phyloP scores from a whole-genome alignment of 2,888 invertebrate genomes.

The Hirtodrosophila confusa region DNA sequence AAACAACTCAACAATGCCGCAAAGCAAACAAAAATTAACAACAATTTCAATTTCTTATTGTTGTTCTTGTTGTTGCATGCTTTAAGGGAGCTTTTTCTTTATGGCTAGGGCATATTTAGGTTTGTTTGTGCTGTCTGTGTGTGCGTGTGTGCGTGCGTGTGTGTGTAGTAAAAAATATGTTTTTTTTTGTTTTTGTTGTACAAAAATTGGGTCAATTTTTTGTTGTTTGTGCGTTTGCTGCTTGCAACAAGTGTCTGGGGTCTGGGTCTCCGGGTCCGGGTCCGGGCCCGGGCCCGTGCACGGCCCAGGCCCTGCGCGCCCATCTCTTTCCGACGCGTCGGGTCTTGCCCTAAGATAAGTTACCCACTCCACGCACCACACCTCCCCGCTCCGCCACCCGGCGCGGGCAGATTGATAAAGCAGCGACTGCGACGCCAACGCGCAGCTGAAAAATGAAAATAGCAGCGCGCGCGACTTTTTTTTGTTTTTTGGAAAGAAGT shows the following conservation, averaged over 20 bases:
- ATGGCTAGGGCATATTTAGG: conserved; percentile 66
- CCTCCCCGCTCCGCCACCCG: not conserved
- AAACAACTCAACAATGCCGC: conserved; percentile 73
- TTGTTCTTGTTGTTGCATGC: conserved; percentile 33
- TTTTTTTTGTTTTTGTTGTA: conserved; percentile 38
- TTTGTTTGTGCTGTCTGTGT: conserved; percentile 59
- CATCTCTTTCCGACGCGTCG: conserved; percentile 61
- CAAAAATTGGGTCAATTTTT: conserved; percentile 59
- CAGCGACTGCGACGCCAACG: conserved; percentile 48
- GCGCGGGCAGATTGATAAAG: conserved; percentile 59
- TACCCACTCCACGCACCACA: conserved; percentile 26
- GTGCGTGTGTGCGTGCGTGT: conserved; percentile 32
- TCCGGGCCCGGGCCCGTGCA: no score
- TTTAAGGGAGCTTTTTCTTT: conserved; percentile 70
- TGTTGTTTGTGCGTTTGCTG: conserved; percentile 50
- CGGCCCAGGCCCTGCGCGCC: conserved; percentile 36
- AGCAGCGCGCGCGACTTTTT: conserved; percentile 36
- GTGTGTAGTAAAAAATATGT: conserved; percentile 53
- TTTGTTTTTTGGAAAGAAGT: conserved; percentile 50
- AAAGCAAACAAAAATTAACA: conserved; percentile 73
- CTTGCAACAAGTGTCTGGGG: conserved; percentile 75
- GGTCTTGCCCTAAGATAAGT: conserved; percentile 76
- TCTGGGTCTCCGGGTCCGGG: conserved; percentile 22
- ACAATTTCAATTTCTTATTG: conserved; percentile 69
- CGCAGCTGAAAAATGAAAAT: conserved; percentile 68